Base-by-base conservation (phyloP, 2,888 invertebrate species). In the Halictus quadricinctus region DNA sequence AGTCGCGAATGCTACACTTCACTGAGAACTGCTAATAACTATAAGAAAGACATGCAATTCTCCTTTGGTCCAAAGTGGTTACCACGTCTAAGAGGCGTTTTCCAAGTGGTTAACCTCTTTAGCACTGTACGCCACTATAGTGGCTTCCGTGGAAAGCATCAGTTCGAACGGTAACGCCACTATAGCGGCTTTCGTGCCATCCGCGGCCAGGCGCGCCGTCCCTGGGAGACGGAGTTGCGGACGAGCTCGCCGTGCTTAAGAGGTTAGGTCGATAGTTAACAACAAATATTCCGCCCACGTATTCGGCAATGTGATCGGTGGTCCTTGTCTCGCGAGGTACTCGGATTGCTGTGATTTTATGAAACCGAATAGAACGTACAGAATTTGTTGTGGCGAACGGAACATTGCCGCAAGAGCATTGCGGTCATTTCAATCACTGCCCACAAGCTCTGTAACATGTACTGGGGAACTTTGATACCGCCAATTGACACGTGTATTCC, bases 341-440 rank as follows among this genome's bases (percentile, higher is more conserved):
- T 81, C 76, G 60, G 78, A 84, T 87, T 81, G 78, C 81, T 83
- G 76, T 58, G 81, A 88, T 88, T 89, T 89, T 88, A 82, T 80
- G 80, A 73, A 79, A 78, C 78, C 81, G 60, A 79, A 73, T 72
- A 78, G 88, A 87, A 85, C 72, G 85, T 80, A 76, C 83, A 80
- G 88, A 83, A 84, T 79, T 76, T 85, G 81, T 81, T 77, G 82
- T 80, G 85, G 83, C 83, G 81, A 73, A 81, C 25, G 76, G 88
- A 81, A 87, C 87, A 89, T 74, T 75, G 73, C 85, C 85, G 72
- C 87, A 76, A 54, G 83, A 88, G 79, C 85, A 87, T 88, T 89
- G 85, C 84, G 89, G 88, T 88, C 89, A 85, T 87, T 87, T 88
- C 88, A 84, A 87, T 89, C 90, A 84, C 87, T 85, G 79, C 81